A percentile compares a stretch with the other conserved stretches of the same genome.
Conservation (phyloP, 2,888 invertebrate genomes). For the Polydesmus complanatus region DNA sequence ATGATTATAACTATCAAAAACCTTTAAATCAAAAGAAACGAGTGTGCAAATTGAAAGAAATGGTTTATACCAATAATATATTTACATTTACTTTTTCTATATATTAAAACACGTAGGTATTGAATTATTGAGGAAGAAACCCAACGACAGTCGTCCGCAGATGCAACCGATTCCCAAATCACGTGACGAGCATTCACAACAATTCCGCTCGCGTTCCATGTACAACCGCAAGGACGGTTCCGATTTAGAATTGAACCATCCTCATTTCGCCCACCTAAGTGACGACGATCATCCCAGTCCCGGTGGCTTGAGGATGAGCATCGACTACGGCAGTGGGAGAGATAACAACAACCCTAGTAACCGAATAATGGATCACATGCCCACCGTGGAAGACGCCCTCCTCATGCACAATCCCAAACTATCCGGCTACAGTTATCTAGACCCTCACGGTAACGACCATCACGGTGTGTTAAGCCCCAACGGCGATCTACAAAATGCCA, state of each 20-base stretch:
- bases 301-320: slow-evolving; percentile 14
- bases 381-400: not conserved
- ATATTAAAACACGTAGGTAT: no score
- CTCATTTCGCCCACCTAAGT: not conserved
- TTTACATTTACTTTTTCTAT: no score
- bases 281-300: slow-evolving; percentile 9
- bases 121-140: slow-evolving; percentile 3
- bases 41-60: no score
- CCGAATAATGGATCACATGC: slow-evolving; percentile 2
- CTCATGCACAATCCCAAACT: not conserved
- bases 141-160: not conserved
- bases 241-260: not conserved
- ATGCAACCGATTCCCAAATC: slow-evolving; percentile 10
- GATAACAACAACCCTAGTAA: not conserved
- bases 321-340: slow-evolving; percentile 4
- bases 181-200: slow-evolving; percentile 14
- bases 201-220: slow-evolving; percentile 13
- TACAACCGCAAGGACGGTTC: slow-evolving; percentile 10
- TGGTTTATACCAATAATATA: no score
- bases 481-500: slow-evolving; percentile 11
- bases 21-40: no score
- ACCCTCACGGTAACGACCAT: slow-evolving; percentile 9
- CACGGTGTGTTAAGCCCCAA: no score
- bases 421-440: not conserved
- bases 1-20: no score